Conservation (phyloP, 2,888 invertebrate genomes). For the Drosophila suboccidentalis region DNA sequence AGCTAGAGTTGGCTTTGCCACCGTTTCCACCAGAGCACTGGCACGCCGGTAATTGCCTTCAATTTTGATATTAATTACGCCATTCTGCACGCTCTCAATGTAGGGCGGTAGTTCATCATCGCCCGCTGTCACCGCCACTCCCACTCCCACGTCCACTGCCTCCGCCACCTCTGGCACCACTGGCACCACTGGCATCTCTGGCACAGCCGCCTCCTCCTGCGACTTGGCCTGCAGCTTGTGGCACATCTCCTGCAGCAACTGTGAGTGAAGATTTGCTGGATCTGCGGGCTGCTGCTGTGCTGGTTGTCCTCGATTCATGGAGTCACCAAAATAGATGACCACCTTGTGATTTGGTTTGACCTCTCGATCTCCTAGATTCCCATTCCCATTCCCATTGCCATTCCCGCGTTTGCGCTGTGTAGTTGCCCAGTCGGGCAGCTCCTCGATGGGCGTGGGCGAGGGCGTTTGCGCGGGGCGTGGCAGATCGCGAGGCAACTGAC, state of each 20-base stretch:
- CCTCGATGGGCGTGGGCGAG: conserved; percentile 80
- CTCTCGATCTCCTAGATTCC: conserved; percentile 53
- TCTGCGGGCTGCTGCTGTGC: conserved; percentile 48
- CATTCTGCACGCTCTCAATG: conserved; percentile 86
- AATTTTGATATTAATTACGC: conserved; percentile 88
- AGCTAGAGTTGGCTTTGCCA: conserved; percentile 82
- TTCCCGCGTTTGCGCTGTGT: conserved; percentile 36
- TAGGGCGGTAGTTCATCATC: conserved; percentile 86
- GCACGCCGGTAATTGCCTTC: conserved; percentile 88
- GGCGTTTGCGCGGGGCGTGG: conserved; percentile 73
- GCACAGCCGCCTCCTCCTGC: conserved; percentile 2
- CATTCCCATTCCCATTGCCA: conserved; percentile 64
- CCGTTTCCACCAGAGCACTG: conserved; percentile 87
- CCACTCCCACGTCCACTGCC: conserved; percentile 6
- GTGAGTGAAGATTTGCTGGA: conserved; percentile 60
- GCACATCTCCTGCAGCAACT: conserved; percentile 78
- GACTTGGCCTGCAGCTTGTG: conserved; percentile 61
- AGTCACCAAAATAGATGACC: conserved; percentile 91
- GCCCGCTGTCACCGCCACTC: conserved; percentile 10
- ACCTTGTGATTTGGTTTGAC: conserved; percentile 87
- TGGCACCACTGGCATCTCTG: neutral
- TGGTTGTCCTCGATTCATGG: conserved; percentile 84
- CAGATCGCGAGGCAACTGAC: conserved; percentile 66
- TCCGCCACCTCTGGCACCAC: conserved; percentile 4
- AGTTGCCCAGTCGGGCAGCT: conserved; percentile 73